Evolutionary conservation across 2,888 invertebrate genomes (phyloP), one percentile per base, ranked within the genome.

Genomic region (Sipha maydis): DNA sequence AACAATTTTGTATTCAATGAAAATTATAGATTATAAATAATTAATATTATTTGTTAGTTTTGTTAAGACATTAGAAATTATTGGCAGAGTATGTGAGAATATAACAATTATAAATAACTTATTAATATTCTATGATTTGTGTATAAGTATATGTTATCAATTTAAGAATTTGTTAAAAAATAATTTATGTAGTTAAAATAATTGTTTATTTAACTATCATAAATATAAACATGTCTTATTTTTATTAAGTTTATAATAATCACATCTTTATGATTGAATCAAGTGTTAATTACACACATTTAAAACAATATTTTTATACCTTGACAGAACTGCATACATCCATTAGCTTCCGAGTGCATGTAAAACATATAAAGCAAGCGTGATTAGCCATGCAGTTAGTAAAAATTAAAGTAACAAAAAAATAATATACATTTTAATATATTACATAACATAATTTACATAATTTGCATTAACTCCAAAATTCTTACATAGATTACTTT

Each of bases 251-350:
- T 75, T 61, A 8, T 61, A 61, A 85, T 77, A 48, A 85, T 77
- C 28, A 75, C 28, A 38, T 3, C 7, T 85, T 77, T 77, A 67
- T 77, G 31, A 77, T 69, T 48, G 48, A 48, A 67, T 41, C 17
- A 54, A 19, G 21, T 69, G 2, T 54, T 19, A 19, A 75, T 3
- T 67, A 61, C 21, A 73, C 41, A 84, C 76, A 31, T 21, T 78
- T 34, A 67, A 78, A 69, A 78, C 31, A 85, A 69, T 48, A 73
- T 89, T 78, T 75, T 93, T 94, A 94, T 95, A 97, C 97, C 96
- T 97, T 97, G 92, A 97, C 95, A 92, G 96, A 96, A 94, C 96
- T 96, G 96, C 96, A 96, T 95, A 96, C 96, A 95, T 97, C 96
- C 94, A 96, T 95, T 95, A 97, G 96, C 96, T 96, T 96, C 96